Base-by-base conservation (phyloP, 2,797 vertebrate genomes). In the Cryptoblepharus egeriae region DNA sequence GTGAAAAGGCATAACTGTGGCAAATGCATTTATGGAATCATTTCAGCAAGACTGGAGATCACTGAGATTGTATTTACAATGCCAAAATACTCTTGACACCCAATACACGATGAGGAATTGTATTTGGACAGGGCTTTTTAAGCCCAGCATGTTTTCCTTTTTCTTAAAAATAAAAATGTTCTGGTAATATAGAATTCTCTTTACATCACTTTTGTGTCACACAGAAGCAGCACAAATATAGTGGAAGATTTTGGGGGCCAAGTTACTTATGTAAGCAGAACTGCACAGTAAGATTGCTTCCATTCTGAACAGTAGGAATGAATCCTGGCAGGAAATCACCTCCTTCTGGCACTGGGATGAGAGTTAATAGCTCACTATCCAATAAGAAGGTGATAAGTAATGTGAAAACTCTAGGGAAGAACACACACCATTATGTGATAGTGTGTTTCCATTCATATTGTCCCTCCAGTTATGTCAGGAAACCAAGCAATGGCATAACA, bases 211-310 rank as follows among this genome's bases (percentile, higher is more conserved):
- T 86, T 57, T 0, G 0, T 84, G 77, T 60, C 79, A 73, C 82
- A 83, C 2, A 9, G 20, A 37, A 87, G 73, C 84, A 82, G 39
- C 75, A 74, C 49, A 13, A 52, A 89, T 85, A 87, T 90, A 69
- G 61, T 88, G 85, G 82, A 37, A 76, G 57, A 82, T 20, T 71
- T 86, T 84, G 75, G 73, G 12, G 0, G 80, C 57, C 60, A 85
- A 77, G 78, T 82, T 75, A 82, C 22, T 4, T 37, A 76, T 15
- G 84, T 67, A n/a, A 79, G 65, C 77, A 39, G 77, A 79, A 58
- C 35, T 39, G 11, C 49, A n/a, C 32, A 52, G 75, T 65, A 35
- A 5, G 35, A 58, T 58, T 69, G 52, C 39, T 49, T 69, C 42
- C 30, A 45, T 52, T 22, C 69, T 71, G 42, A 64, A 52, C 30